Evolutionary conservation across 2,113 vertebrate species (phyloP).

Genomic region (Gracilinanus agilis): DNA sequence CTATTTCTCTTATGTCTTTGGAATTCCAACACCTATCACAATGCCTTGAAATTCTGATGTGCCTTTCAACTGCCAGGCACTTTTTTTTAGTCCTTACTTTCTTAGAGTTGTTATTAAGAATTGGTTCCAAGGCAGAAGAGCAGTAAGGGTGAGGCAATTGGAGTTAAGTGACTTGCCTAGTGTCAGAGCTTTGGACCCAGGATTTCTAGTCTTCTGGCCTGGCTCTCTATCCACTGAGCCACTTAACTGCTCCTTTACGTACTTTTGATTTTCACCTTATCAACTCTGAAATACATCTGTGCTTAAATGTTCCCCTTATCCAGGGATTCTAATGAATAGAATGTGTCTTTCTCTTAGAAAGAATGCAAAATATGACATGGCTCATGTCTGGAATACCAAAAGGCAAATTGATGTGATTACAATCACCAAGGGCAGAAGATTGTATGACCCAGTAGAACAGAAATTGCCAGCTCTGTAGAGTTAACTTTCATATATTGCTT

Average conservation of each 20-base stretch:
- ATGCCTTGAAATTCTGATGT: constrained; percentile 4
- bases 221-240: too few species aligned
- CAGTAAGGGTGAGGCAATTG: too few species aligned
- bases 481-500: not conserved
- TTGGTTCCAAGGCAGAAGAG: too few species aligned
- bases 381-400: constrained; percentile 7
- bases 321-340: constrained; percentile 10
- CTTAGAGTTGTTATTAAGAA: too few species aligned
- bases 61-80: not conserved
- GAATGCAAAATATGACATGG: constrained; percentile 24
- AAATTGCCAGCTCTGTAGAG: constrained; percentile 27
- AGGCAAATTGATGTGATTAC: not conserved
- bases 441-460: not conserved
- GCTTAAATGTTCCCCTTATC: not conserved
- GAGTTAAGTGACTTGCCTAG: too few species aligned
- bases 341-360: not conserved
- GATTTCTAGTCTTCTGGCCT: too few species aligned
- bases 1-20: not conserved
- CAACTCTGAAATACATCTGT: not conserved
- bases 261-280: not conserved
- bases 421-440: not conserved
- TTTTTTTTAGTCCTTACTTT: too few species aligned
- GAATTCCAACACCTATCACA: not conserved
- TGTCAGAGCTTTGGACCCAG: too few species aligned
- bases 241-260: not conserved